Evolutionary conservation across 2,797 vertebrate species (phyloP).

Genomic region (Xerus rutilus): DNA sequence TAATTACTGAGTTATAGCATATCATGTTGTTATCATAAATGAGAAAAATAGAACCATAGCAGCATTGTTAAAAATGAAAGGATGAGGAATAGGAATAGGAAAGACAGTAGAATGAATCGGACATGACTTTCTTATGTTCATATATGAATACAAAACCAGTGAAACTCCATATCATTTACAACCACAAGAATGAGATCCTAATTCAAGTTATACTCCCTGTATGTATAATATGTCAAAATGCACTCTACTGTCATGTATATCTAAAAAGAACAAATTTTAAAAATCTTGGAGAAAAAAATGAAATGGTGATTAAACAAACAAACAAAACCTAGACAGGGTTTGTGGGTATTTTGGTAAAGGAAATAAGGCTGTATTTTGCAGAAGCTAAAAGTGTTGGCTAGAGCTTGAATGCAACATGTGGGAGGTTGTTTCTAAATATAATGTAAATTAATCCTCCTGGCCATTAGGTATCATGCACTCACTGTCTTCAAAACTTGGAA

Average conservation of each 20-base stretch:
- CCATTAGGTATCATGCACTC: background rate
- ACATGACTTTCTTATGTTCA: no score
- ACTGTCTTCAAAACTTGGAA: background rate
- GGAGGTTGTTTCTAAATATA: constrained; percentile 78
- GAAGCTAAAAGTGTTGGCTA: constrained; percentile 49
- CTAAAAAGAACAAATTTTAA: background rate
- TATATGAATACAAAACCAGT: no score
- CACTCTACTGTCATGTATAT: no score
- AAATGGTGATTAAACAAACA: background rate
- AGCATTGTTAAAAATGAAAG: constrained; percentile 42
- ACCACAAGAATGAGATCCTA: no score
- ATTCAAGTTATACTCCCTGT: no score
- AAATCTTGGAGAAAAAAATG: background rate
- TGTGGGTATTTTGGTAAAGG: constrained; percentile 9
- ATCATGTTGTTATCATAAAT: background rate
- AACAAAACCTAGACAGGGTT: background rate
- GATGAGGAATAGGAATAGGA: background rate
- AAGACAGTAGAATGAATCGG: no score
- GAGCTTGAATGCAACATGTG: background rate
- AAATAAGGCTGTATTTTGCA: constrained; percentile 61
- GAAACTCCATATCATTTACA: no score
- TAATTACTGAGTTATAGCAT: background rate
- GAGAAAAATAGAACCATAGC: background rate
- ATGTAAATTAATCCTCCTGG: constrained; percentile 52
- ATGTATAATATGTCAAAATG: no score